Evolutionary conservation across 1,140 invertebrate genomes (phyloP).

Genomic region (Pararge aegeria): DNA sequence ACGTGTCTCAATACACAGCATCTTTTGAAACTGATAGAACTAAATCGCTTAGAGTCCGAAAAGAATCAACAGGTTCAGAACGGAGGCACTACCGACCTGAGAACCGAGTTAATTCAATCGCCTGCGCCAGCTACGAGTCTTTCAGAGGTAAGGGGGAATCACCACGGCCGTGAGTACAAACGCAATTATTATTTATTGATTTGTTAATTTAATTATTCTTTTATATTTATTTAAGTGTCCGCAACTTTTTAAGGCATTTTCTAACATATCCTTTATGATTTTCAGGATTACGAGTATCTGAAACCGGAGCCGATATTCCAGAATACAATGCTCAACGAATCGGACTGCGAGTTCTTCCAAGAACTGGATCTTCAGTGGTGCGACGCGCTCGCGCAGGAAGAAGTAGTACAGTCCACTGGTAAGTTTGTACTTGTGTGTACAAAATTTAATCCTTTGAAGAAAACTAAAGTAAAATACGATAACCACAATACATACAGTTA

Average conservation of each 20-base stretch:
- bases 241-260: constrained; percentile 12
- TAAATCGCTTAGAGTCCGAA: constrained; percentile 73
- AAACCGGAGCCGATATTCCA: constrained; percentile 64
- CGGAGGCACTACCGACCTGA: constrained; percentile 61
- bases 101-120: constrained; percentile 36
- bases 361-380: constrained; percentile 65
- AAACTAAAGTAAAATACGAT: too few species aligned
- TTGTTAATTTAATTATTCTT: constrained; percentile 34
- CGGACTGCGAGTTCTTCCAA: constrained; percentile 75
- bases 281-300: constrained; percentile 60
- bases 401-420: constrained; percentile 70
- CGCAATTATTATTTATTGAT: constrained; percentile 43
- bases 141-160: constrained; percentile 64
- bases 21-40: constrained; percentile 75
- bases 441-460: too few species aligned
- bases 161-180: constrained; percentile 59
- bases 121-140: constrained; percentile 54
- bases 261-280: constrained; percentile 47
- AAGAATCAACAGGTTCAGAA: constrained; percentile 58
- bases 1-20: constrained; percentile 69
- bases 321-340: constrained; percentile 65
- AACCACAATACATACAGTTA: too few species aligned
- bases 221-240: constrained; percentile 20
- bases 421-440: constrained; percentile 17
- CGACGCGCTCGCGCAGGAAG: constrained; percentile 59